Evolutionary conservation across 2,113 vertebrate species (phyloP), one percentile per base, ranked within the genome.

Genomic region (Nanorana parkeri): DNA sequence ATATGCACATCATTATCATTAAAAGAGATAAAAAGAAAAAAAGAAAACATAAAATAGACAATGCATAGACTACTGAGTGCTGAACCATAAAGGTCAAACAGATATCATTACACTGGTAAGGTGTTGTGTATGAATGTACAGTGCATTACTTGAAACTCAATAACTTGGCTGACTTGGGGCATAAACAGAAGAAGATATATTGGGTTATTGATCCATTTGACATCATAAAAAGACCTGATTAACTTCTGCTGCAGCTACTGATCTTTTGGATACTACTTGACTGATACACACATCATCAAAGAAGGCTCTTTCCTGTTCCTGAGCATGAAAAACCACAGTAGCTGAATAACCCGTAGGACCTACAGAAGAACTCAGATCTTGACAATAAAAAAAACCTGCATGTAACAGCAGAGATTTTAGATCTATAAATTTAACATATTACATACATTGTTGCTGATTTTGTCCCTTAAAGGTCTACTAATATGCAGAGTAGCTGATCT

Each of bases 61-160:
- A 47, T 47, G 41, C 41, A 15, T 47, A 47, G 13, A 15, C 1
- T 29, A 20, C 24, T 20, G 24, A 26, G 26, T 15, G 17, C 51
- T 73, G 20, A 56, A 73, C 17, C n/a, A 19, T 55, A 73, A 73
- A 29, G 69, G 69, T 73, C 52, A 64, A 66, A 26, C n/a, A 63
- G 41, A 67, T 78, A 66, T 55, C 61, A 24, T 77, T 29, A 78
- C 23, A 26, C 66, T 32, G 47, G 67, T 51, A 54, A 54, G 63
- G 20, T 10, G 8, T 51, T 78, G 63, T 79, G 60, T 71, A 71
- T 80, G 32, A 71, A 69, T 68, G 51, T 69, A 47, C 54, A 28
- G 28, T 63, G 51, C 61, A 78, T 66, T 78, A 79, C 77, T 79
- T 79, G 26, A 68, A 80, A 80, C 55, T 80, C 55, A 71, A 80